Percentiles rank a stretch among this genome's conserved stretches.
phyloP scores from a whole-genome alignment of 2,888 invertebrate genomes.

The Eristalis intricaria region DNA sequence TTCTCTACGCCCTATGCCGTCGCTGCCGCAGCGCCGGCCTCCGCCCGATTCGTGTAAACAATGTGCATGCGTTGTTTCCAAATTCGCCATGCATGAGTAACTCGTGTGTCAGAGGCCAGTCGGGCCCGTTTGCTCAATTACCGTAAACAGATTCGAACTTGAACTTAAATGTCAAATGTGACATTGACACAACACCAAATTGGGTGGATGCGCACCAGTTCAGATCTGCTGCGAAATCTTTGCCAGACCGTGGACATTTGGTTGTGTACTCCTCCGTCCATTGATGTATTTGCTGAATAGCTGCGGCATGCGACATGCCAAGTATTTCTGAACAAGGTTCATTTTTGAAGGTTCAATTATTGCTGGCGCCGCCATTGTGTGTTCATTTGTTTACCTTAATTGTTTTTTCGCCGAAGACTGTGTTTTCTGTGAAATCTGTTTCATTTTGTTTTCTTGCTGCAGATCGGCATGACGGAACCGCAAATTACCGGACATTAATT shows the following conservation, averaged over 20 bases:
- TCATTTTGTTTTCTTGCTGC: not conserved
- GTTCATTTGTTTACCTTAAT: conserved; percentile 11
- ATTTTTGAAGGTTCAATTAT: conserved; percentile 32
- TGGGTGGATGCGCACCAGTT: conserved; percentile 8
- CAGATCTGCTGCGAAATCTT: conserved; percentile 3
- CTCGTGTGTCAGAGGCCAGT: not conserved
- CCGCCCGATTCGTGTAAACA: conserved; percentile 6
- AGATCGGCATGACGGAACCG: conserved; percentile 8
- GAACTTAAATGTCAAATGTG: conserved; percentile 68
- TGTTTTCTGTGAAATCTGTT: not conserved
- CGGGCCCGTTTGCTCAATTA: conserved; percentile 48
- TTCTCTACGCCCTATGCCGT: not conserved
- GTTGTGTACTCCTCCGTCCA: not conserved
- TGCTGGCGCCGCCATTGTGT: conserved; percentile 28
- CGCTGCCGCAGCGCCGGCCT: not conserved
- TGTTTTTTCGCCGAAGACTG: not conserved
- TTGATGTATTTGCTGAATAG: conserved; percentile 6
- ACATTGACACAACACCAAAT: conserved; percentile 45
- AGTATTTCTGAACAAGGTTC: conserved; percentile 17
- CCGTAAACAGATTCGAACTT: conserved; percentile 60
- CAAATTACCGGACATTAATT: conserved; percentile 44
- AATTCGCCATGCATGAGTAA: conserved; percentile 13
- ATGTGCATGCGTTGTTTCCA: conserved; percentile 7
- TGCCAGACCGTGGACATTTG: not conserved
- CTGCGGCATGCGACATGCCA: not conserved